Percentiles rank a stretch among this genome's conserved stretches.
Evolutionary conservation across 1,140 invertebrate species (phyloP).

Genomic region (Uloborus diversus): DNA sequence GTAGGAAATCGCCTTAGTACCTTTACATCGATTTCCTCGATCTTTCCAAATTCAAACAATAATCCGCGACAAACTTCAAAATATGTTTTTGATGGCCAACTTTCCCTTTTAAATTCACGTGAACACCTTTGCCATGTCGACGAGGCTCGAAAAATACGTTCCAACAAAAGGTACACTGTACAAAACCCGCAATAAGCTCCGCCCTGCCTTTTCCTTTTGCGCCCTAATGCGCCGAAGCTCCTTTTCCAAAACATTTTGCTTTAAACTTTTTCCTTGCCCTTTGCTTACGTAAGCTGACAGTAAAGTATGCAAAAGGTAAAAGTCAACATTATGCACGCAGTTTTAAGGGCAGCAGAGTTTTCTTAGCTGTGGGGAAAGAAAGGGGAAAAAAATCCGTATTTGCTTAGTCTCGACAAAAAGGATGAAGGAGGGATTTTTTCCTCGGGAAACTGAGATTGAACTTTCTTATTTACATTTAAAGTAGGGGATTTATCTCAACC

Average conservation of each 20-base stretch:
- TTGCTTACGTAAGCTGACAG: slow-evolving; percentile 45
- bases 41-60: too few relatives aligned
- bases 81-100: too few relatives aligned
- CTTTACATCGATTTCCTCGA: too few relatives aligned
- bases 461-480: slow-evolving; percentile 55
- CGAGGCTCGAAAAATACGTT: too few relatives aligned
- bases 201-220: background rate
- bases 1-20: too few relatives aligned
- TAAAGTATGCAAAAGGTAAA: slow-evolving; percentile 49
- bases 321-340: slow-evolving; percentile 49
- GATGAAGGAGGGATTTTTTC: background rate
- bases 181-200: background rate
- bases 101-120: too few relatives aligned
- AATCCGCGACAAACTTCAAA: too few relatives aligned
- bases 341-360: slow-evolving; percentile 33
- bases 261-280: background rate
- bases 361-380: background rate
- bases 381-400: slow-evolving; percentile 32
- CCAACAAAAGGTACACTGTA: too few relatives aligned
- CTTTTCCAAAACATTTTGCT: background rate
- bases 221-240: background rate
- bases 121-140: too few relatives aligned
- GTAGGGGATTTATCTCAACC: slow-evolving; percentile 33
- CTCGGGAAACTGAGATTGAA: slow-evolving; percentile 45
- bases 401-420: slow-evolving; percentile 40